phyloP scores from a whole-genome alignment of 2,888 invertebrate species.

The Meganola albula region DNA sequence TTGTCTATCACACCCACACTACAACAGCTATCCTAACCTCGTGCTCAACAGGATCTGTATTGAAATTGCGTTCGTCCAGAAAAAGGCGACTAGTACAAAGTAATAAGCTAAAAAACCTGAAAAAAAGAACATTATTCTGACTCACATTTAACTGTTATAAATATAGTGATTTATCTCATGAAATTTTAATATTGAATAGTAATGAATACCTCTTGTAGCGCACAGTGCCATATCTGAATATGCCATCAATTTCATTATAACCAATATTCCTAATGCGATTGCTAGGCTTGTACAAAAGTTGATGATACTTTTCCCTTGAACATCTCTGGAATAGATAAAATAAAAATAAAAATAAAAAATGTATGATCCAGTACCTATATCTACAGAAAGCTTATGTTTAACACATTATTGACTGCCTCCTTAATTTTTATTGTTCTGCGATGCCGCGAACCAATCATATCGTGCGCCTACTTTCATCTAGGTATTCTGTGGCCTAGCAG shows the following conservation, averaged over 20 bases:
- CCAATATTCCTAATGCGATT: constrained; percentile 43
- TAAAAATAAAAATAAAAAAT: not conserved
- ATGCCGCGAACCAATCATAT: too few relatives aligned
- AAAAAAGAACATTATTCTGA: too few relatives aligned
- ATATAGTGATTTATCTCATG: too few relatives aligned
- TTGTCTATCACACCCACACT: not conserved
- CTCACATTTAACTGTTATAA: too few relatives aligned
- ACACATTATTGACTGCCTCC: too few relatives aligned
- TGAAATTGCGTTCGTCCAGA: constrained; percentile 83
- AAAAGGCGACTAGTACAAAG: constrained; percentile 79
- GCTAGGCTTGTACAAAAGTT: constrained; percentile 52
- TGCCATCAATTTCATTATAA: constrained; percentile 42
- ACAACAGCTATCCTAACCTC: constrained; percentile 66
- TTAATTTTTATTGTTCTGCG: too few relatives aligned
- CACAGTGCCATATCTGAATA: constrained; percentile 51
- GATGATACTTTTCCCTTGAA: constrained; percentile 61
- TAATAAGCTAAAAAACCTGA: constrained; percentile 77
- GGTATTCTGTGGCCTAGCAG: too few relatives aligned
- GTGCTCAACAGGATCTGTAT: constrained; percentile 81
- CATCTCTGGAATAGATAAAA: constrained; percentile 45
- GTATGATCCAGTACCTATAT: too few relatives aligned
- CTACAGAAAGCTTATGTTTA: too few relatives aligned
- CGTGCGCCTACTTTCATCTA: too few relatives aligned
- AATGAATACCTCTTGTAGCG: constrained; percentile 47
- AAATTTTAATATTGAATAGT: too few relatives aligned